Conservation (phyloP, 2,888 invertebrate species). For the Eledona agricola region DNA sequence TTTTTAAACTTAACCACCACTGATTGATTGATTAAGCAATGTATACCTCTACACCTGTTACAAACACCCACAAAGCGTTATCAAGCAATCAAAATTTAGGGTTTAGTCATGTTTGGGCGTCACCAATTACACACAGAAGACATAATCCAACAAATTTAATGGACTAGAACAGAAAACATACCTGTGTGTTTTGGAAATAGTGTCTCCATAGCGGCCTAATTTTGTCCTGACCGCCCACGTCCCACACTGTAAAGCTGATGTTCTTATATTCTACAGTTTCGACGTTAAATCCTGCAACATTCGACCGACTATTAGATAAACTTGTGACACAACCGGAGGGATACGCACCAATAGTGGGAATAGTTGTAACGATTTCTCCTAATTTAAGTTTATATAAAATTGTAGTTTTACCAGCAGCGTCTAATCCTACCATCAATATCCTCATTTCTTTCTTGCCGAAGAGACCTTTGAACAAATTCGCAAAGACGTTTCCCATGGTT, state of each 20-base stretch:
- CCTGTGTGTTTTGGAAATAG: conserved; percentile 98
- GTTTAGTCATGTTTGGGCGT: neutral
- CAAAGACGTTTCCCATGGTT: conserved; percentile 97
- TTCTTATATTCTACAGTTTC: conserved; percentile 99
- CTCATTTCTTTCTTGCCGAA: conserved; percentile 99
- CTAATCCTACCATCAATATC: conserved; percentile 99
- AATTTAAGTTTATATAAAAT: conserved; percentile 99
- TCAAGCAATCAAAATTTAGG: no score
- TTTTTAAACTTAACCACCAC: no score
- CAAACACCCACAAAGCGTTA: no score
- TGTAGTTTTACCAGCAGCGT: conserved; percentile 99
- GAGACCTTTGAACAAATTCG: conserved; percentile 97
- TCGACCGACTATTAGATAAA: conserved; percentile 24
- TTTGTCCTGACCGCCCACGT: conserved; percentile 98
- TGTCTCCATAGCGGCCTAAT: conserved; percentile 98
- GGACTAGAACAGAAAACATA: no score
- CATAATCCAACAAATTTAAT: no score
- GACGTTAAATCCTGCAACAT: conserved; percentile 88
- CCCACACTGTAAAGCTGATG: conserved; percentile 98
- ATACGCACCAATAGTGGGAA: conserved; percentile 96
- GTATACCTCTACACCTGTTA: no score
- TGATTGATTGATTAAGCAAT: no score
- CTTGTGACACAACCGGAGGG: conserved; percentile 1
- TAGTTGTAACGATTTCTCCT: conserved; percentile 99
- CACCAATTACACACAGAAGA: neutral